Base-by-base conservation (phyloP, 2,113 vertebrate genomes). In the Sclerurus mexicanus region DNA sequence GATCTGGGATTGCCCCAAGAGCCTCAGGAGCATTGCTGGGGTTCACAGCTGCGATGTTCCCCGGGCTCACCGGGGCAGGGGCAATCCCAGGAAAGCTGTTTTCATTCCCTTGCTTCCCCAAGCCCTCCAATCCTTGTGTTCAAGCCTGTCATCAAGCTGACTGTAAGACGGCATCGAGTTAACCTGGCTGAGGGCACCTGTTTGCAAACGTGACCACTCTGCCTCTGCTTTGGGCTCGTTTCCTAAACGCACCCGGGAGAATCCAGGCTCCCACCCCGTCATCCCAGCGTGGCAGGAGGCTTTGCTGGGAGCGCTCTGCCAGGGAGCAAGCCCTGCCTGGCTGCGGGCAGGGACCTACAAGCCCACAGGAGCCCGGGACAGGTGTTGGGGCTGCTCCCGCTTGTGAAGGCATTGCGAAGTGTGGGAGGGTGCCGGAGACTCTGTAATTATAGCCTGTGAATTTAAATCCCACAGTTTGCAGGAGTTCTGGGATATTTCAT, bases 401-500 rank as follows among this genome's bases (percentile, higher is more conserved):
- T 78, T 40, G 19, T 17, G 87, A 71, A 97, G 88, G 90, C 85
- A 68, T 78, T 80, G 85, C 85, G 1, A 64, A 90, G 95, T 64
- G 92, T 82, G 81, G 85, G 84, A 88, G 72, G 58, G 67, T 87
- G 72, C 63, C 0, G 64, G 93, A 91, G 90, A 76, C 76, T 64
- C 71, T 63, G 37, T 76, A 85, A 95, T 90, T 85, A 83, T 59
- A 93, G 49, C 85, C 92, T 80, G 71, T 42, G 52, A 85, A 91
- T 93, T 85, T 89, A 63, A 71, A 94, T 96, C 87, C 91, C 46
- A 85, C 89, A 92, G 63, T 80, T 94, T 96, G 75, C 93, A 87
- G 88, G 88, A 91, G 91, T 47, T 56, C 92, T 90, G 93, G 93
- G 73, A 89, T 90, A 69, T 60, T 94, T 89, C 85, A 52, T 69